Evolutionary conservation across 2,113 vertebrate species (phyloP).

Genomic region (Cryptoleucopteryx plumbea): DNA sequence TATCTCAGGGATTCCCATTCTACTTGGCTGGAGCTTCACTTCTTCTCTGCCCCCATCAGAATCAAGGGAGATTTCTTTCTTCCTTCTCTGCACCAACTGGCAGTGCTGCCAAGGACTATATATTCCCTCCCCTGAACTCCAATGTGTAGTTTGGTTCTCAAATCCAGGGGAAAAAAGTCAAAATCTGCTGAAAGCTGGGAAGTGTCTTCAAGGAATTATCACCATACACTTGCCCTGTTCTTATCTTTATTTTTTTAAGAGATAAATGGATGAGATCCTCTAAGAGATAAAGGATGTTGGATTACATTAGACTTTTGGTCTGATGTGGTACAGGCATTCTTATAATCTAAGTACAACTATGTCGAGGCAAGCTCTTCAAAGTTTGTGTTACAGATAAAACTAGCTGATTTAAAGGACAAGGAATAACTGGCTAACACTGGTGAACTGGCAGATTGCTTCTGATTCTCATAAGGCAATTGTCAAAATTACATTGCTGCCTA

Average conservation of each 20-base stretch:
- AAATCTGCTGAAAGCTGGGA: not conserved
- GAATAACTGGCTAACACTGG: not conserved
- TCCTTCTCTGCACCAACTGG: not conserved
- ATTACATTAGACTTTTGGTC: not conserved
- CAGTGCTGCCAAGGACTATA: not conserved
- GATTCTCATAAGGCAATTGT: not conserved
- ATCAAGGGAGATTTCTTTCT: not conserved
- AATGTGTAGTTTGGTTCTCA: not conserved
- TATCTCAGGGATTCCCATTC: not conserved
- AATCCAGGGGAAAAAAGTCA: not conserved
- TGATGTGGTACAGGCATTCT: not conserved
- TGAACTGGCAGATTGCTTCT: not conserved
- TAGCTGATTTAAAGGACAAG: not conserved
- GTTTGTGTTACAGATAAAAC: not conserved
- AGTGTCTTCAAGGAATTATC: not conserved
- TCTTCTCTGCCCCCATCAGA: not conserved
- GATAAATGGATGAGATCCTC: too few species aligned
- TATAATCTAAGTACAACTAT: not conserved
- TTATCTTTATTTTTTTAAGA: not conserved
- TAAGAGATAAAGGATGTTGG: not conserved
- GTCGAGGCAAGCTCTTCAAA: not conserved
- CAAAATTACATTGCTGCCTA: not conserved
- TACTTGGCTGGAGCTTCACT: not conserved
- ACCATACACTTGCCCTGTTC: not conserved
- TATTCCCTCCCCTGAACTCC: not conserved